Percentiles rank a stretch among this genome's conserved stretches.
Conservation (phyloP, 2,113 vertebrate genomes). For the Seriola quinqueradiata region DNA sequence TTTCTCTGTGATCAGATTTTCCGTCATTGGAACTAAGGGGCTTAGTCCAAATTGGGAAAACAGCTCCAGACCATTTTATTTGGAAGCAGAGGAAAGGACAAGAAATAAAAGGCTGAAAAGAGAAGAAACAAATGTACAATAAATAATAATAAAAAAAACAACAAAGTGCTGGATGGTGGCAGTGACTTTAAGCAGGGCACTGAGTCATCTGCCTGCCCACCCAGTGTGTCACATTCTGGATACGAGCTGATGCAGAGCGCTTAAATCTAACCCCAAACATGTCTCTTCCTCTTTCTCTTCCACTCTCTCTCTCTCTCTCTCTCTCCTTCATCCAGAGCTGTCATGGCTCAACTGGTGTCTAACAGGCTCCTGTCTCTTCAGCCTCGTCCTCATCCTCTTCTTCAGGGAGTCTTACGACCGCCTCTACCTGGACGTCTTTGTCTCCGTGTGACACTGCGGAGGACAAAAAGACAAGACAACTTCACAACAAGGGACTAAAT, state of each 20-base stretch:
- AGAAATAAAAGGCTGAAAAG: not conserved
- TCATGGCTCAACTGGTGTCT: slow-evolving; percentile 99
- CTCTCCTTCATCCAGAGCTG: slow-evolving; percentile 86
- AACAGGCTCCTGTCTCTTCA: slow-evolving; percentile 94
- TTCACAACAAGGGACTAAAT: slow-evolving; percentile 14
- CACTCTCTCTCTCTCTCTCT: no score
- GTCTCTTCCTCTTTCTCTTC: slow-evolving; percentile 25
- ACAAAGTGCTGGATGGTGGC: no score
- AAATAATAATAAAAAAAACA: no score
- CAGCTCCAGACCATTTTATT: not conserved
- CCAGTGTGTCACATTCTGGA: no score
- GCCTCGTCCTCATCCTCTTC: slow-evolving; percentile 94
- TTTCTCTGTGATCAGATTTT: no score
- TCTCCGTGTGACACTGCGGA: slow-evolving; percentile 87
- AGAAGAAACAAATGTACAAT: not conserved
- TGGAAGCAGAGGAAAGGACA: not conserved
- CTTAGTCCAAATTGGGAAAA: no score
- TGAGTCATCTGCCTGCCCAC: no score
- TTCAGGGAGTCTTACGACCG: slow-evolving; percentile 98
- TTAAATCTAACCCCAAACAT: not conserved
- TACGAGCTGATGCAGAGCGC: not conserved
- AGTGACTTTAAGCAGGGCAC: no score
- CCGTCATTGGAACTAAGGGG: no score
- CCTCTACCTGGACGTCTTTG: slow-evolving; percentile 97
- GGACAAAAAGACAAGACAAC: not conserved